Conservation (phyloP, 2,888 invertebrate genomes). For the Drosophila atripex region DNA sequence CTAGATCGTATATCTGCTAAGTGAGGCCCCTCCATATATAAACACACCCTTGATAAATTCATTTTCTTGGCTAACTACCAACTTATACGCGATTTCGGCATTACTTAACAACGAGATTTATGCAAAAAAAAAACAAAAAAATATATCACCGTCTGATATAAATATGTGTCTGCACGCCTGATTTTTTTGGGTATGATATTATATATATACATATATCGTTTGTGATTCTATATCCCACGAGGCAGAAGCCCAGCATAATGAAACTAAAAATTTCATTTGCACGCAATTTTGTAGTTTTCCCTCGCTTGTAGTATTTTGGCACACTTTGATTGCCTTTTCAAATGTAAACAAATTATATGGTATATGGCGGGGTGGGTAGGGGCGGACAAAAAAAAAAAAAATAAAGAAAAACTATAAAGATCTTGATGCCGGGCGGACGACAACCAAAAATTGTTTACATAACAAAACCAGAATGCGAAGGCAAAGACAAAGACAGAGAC, state of each 20-base stretch:
- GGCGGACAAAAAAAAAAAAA: constrained; percentile 36
- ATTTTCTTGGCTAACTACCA: constrained; percentile 72
- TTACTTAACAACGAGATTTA: constrained; percentile 71
- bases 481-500: constrained; percentile 41
- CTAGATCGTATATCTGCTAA: constrained; percentile 35
- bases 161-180: constrained; percentile 14
- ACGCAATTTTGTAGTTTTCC: constrained; percentile 54
- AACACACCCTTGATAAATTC: constrained; percentile 39
- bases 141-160: constrained; percentile 31
- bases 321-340: constrained; percentile 66
- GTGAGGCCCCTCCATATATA: constrained; percentile 16
- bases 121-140: constrained; percentile 53
- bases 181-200: background rate
- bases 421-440: constrained; percentile 43
- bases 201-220: background rate
- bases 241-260: constrained; percentile 12
- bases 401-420: constrained; percentile 29
- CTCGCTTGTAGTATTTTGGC: constrained; percentile 43
- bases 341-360: constrained; percentile 74
- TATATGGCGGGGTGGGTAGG: background rate
- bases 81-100: constrained; percentile 60
- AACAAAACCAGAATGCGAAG: constrained; percentile 64
- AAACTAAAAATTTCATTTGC: constrained; percentile 54
- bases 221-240: constrained; percentile 1
- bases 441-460: constrained; percentile 71